Conservation (phyloP, 2,888 invertebrate species). For the Brenthis daphne region DNA sequence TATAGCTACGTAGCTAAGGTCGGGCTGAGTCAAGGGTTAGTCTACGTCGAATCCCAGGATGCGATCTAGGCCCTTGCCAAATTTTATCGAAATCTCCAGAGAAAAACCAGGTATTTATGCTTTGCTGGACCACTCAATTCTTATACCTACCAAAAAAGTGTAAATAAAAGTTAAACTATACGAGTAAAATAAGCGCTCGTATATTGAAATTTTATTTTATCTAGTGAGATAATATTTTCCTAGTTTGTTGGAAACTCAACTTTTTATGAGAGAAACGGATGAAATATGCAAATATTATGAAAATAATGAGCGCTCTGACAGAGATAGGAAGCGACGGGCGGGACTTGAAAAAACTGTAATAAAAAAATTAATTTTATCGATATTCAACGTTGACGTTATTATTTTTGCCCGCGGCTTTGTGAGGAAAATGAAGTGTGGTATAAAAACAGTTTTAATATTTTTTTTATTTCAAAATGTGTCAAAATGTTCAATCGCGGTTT, state of each 20-base stretch:
- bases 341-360: slow-evolving; percentile 6
- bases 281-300: slow-evolving; percentile 11
- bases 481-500: neutral
- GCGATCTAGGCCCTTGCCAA: too few species aligned
- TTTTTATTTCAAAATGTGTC: neutral
- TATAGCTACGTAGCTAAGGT: too few species aligned
- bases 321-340: slow-evolving; percentile 8
- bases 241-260: neutral
- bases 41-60: too few species aligned
- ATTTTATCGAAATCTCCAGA: too few species aligned
- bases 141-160: too few species aligned
- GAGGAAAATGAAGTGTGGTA: neutral
- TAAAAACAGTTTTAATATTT: neutral
- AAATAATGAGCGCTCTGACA: slow-evolving; percentile 13
- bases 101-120: too few species aligned
- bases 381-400: slow-evolving; percentile 4
- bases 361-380: slow-evolving; percentile 10
- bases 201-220: neutral
- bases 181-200: too few species aligned
- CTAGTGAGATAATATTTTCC: neutral
- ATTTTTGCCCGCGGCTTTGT: neutral
- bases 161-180: too few species aligned
- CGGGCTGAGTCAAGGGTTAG: too few species aligned
- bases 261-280: slow-evolving; percentile 2
- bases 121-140: too few species aligned